phyloP scores from a whole-genome alignment of 2,113 vertebrate genomes.

The Mirza zaza region DNA sequence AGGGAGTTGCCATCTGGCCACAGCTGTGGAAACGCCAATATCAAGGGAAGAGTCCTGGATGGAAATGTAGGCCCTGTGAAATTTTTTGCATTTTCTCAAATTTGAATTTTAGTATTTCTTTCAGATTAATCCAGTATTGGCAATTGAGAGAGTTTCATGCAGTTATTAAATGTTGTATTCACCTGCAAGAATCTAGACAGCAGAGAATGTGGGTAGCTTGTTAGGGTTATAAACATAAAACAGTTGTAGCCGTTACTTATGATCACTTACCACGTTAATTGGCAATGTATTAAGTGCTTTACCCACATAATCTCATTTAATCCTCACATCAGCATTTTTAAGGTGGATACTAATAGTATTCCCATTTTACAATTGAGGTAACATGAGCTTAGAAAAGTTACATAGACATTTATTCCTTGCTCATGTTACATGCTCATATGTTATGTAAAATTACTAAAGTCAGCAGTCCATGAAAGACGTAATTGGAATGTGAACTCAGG shows the following conservation, averaged over 20 bases:
- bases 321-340: not conserved
- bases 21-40: not conserved
- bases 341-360: not conserved
- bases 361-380: not conserved
- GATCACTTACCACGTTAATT: not conserved
- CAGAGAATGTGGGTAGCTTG: not conserved
- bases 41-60: not conserved
- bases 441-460: not conserved
- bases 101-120: not conserved
- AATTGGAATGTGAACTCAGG: conserved; percentile 5
- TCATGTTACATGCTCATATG: not conserved
- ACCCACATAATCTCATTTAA: not conserved
- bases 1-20: not conserved
- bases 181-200: not conserved
- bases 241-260: not conserved
- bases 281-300: not conserved
- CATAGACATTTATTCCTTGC: not conserved
- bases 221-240: not conserved
- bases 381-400: not conserved
- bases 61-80: not conserved
- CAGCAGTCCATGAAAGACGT: not conserved
- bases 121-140: not conserved
- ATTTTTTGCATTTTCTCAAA: not conserved
- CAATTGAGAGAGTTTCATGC: not conserved
- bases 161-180: not conserved